phyloP scores from a whole-genome alignment of 64 coral and sea anemone species.

The Porites australiensis region DNA sequence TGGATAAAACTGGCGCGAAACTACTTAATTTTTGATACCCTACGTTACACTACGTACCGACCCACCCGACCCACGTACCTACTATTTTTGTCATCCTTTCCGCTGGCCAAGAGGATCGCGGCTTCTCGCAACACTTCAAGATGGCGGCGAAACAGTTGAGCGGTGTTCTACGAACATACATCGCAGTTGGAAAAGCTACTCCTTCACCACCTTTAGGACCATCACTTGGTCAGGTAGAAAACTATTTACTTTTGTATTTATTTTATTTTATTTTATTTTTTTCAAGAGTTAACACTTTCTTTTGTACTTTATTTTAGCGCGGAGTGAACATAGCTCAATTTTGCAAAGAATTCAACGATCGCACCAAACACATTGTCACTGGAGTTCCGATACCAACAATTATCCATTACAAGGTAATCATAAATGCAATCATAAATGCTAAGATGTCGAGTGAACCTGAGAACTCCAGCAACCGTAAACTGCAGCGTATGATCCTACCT shows the following conservation, averaged over 20 bases:
- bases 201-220: conserved; percentile 95
- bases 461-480: too few species aligned
- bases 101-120: too few species aligned
- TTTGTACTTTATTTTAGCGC: conserved; percentile 48
- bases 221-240: conserved; percentile 88
- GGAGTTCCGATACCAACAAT: conserved; percentile 93
- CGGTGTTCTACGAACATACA: conserved; percentile 78
- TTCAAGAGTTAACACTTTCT: not conserved
- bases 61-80: too few species aligned
- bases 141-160: conserved; percentile 97
- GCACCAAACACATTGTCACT: conserved; percentile 83
- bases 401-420: conserved; percentile 87
- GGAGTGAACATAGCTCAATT: conserved; percentile 94
- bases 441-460: too few species aligned
- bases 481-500: not conserved
- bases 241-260: not conserved
- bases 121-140: conserved; percentile 11
- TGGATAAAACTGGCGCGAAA: too few species aligned
- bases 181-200: conserved; percentile 95
- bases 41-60: too few species aligned
- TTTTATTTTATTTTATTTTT: conserved; percentile 3
- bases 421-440: not conserved
- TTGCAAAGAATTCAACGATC: conserved; percentile 96
- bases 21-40: too few species aligned
- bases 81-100: too few species aligned